Percentiles rank a stretch among this genome's conserved stretches.
Evolutionary conservation across 2,888 invertebrate genomes (phyloP).

Genomic region (Holacanthella duospinosa): DNA sequence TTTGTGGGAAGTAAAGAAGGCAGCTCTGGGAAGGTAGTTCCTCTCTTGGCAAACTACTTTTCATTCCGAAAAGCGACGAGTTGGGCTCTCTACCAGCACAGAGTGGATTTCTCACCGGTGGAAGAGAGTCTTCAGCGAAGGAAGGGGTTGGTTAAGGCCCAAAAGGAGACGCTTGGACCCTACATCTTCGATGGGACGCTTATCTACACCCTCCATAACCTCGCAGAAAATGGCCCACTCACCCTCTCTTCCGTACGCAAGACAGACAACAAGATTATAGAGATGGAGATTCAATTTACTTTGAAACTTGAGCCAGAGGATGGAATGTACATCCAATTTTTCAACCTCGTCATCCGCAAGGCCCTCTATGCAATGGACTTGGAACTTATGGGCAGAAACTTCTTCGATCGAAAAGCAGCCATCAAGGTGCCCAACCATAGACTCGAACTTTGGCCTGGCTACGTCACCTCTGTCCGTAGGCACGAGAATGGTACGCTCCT

Average conservation of each 20-base stretch:
- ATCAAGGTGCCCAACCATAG: conserved; percentile 51
- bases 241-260: neutral
- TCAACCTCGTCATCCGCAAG: conserved; percentile 26
- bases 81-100: conserved; percentile 64
- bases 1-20: conserved; percentile 42
- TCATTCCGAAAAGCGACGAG: conserved; percentile 48
- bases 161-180: conserved; percentile 47
- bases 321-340: conserved; percentile 21
- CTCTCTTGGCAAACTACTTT: conserved; percentile 58
- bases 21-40: conserved; percentile 44
- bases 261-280: neutral
- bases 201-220: conserved; percentile 52
- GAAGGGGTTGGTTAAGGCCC: conserved; percentile 51
- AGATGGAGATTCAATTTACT: neutral
- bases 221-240: conserved; percentile 41
- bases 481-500: conserved; percentile 63
- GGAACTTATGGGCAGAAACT: conserved; percentile 24
- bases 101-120: conserved; percentile 60
- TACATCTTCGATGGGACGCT: conserved; percentile 61
- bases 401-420: conserved; percentile 15
- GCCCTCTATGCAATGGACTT: conserved; percentile 23
- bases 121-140: conserved; percentile 55
- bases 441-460: conserved; percentile 62
- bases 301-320: conserved; percentile 10
- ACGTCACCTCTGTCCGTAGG: conserved; percentile 63